A percentile compares a stretch with the other conserved stretches of the same genome.
Evolutionary conservation across 2,797 vertebrate species (phyloP).

Genomic region (Lagodon rhomboides): DNA sequence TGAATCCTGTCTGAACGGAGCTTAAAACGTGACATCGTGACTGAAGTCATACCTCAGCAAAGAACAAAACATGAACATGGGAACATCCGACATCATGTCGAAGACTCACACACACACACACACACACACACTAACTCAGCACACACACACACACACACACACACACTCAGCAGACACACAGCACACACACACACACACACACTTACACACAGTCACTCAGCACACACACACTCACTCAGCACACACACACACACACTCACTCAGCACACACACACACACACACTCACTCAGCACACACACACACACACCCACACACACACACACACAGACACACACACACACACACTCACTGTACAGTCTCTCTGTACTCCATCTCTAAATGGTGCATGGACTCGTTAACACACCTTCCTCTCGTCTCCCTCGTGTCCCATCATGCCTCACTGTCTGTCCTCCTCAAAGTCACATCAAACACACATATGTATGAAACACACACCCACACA

Average conservation of each 20-base stretch:
- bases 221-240: background rate
- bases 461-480: constrained; percentile 32
- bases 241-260: constrained; percentile 9
- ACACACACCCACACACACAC: constrained; percentile 7
- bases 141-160: no score
- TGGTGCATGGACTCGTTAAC: background rate
- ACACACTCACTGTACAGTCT: background rate
- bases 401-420: background rate
- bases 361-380: background rate
- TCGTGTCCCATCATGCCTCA: constrained; percentile 45
- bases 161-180: background rate
- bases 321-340: no score
- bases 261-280: no score
- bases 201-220: background rate
- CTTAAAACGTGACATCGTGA: background rate
- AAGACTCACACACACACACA: background rate
- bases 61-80: background rate
- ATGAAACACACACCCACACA: constrained; percentile 9
- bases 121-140: background rate
- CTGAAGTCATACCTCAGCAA: no score
- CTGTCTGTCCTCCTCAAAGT: constrained; percentile 58
- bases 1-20: background rate
- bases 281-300: background rate
- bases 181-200: constrained; percentile 14
- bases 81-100: no score